Evolutionary conservation across 2,113 vertebrate genomes (phyloP), one percentile per base, ranked within the genome.

Genomic region (Cromileptes altivelis): DNA sequence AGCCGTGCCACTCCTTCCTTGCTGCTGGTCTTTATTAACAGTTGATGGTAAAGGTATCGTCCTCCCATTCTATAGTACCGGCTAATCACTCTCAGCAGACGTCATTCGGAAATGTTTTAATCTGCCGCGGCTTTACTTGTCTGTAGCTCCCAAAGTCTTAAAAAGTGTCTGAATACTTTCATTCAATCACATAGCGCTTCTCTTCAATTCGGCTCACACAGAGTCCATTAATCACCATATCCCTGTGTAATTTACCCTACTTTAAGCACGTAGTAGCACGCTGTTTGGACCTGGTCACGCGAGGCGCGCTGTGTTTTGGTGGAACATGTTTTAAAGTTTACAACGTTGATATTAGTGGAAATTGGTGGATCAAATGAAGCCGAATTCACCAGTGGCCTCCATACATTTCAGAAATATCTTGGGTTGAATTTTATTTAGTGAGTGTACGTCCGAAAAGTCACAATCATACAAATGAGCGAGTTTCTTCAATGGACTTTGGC

Each of bases 111-210:
- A 40, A 76, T 49, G 2, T 8, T 2, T 56, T 13, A 45, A 21
- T 6, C 1, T 33, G 1, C 12, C 4, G 25, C 12, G 5, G 3
- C 3, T 40, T 49, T 47, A 15, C 23, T 13, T 42, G 3, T 68
- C 8, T 0, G 18, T 25, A 12, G 68, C 23, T 25, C 15, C 13
- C n/a, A 19, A n/a, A 6, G n/a, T 25, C 8, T 19, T 23, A 2
- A n/a, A 56, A 52, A 3, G 4, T 13, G 27, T 14, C 12, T 1
- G 2, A 23, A 47, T 17, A 12, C 2, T 0, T 13, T 0, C 0
- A 21, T 42, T 11, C 1, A 53, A 1, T n/a, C 3, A 14, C 2
- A 10, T 10, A 7, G 1, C 2, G 0, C 14, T 27, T 25, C 10
- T 27, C 8, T 58, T 68, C n/a, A 52, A 60, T 60, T 68, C 45